Evolutionary conservation across 2,888 invertebrate species (phyloP), one percentile per base, ranked within the genome.

Genomic region (Rhagophthalmus giganteus): DNA sequence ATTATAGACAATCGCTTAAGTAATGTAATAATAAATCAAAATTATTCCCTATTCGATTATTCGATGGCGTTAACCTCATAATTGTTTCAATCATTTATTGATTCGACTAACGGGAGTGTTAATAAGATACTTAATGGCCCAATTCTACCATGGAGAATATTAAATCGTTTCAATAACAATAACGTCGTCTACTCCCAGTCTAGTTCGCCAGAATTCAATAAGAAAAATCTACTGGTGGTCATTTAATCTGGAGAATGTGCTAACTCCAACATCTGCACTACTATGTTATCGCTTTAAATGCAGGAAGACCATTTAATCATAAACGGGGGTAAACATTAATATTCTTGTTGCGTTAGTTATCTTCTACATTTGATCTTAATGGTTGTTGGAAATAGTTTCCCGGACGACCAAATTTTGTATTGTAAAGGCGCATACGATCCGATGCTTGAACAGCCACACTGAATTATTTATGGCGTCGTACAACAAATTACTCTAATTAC

Each of bases 321-420:
- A 59, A 58, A 58, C 54, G 51, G 47, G 48, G 48, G 50, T 54
- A 59, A 62, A 60, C 65, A 67, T 67, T 67, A 63, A 62, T 67
- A 67, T 63, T 68, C 67, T 65, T 68, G 67, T 64, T 61, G 58
- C 55, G 51, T 58, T 57, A 63, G 64, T 65, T 68, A 70, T 69
- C 69, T 65, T 55, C 58, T 61, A 64, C 65, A 66, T 69, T 69
- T 67, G 67, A 72, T 72, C 72, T 72, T 70, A 72, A 72, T 72
- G 69, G 68, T 64, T 65, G 68, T 72, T 72, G 62, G 64, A 70
- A 71, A 71, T 71, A 71, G 71, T 71, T 72, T 67, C 60, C 60
- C 57, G 60, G 54, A 15, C 46, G 48, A 52, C 41, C 44, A 54
- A 58, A 50, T 46, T 15, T 54, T 56, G 26, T n/a, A 61, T 61